Base-by-base conservation (phyloP, 2,888 invertebrate species). In the Dryobotodes eremita region DNA sequence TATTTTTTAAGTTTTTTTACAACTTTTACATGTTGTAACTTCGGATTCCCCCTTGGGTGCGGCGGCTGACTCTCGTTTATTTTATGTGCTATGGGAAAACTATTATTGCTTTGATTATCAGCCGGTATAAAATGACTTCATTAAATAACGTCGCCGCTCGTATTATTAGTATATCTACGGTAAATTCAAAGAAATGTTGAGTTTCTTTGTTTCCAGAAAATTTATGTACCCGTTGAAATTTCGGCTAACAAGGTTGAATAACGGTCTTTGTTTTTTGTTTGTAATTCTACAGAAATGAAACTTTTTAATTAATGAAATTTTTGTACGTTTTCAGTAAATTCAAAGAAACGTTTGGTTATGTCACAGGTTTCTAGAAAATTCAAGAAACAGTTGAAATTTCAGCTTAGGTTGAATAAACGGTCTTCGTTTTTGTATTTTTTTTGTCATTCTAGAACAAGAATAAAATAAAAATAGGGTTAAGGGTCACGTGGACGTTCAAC, bases 131-230 rank as follows among this genome's bases (percentile, higher is more conserved):
- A 46, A 10, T 46, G 8, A 46, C 46, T 46, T 10, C 46, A 10
- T 8, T 6, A 46, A 46, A 46, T 10, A 46, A 46, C 8, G 46
- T 10, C 46, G 0, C 46, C 46, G 46, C 46, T 10, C 46, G 46
- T 46, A 46, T 10, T 10, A 10, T 46, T 46, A 46, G 46, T 46
- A 46, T 46, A 46, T 46, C 31, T 55, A 55, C 61, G 11, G 53
- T 50, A 55, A 48, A 72, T 31, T 31, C 17, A 75, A 65, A n/a
- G 13, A 77, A 77, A 50, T 23, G 7, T 73, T 76, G 48, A 10
- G 15, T 55, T 46, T 15, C 10, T 10, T 31, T 7, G 53, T 55
- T 65, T 31, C 10, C 1, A 55, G 8, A 20, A 76, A 55, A 17
- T 46, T 62, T 0, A 46, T 42, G 23, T 53, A 53, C 8, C 26